A percentile compares a stretch with the other conserved stretches of the same genome.
These are phyloP conservation scores for Sebastes itinus DNA, from an alignment of 2,797 vertebrate genomes.

Conservation along the genomic window DNA sequence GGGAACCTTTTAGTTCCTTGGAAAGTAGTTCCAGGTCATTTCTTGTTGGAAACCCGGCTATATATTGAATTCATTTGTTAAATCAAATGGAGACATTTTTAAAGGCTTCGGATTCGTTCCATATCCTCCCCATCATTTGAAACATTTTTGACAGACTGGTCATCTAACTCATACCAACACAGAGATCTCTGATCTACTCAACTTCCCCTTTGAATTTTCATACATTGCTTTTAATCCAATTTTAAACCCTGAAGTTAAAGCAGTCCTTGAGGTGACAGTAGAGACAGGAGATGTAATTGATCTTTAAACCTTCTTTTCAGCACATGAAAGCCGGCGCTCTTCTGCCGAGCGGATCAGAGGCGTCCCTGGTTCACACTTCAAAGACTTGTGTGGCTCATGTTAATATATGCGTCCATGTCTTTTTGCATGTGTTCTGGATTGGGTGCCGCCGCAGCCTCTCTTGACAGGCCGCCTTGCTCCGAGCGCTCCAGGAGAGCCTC, in stretches of 20 bases:
- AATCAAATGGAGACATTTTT: not conserved
- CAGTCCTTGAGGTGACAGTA: slow-evolving; percentile 30
- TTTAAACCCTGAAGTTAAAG: slow-evolving; percentile 37
- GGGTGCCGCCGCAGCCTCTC: not conserved
- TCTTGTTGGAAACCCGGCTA: no score
- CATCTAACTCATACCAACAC: not conserved
- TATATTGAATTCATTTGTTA: not conserved
- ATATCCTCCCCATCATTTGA: not conserved
- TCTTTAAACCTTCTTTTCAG: slow-evolving; percentile 55
- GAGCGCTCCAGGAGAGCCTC: not conserved
- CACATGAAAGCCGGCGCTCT: slow-evolving; percentile 53
- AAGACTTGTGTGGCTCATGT: slow-evolving; percentile 42
- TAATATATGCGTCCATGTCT: slow-evolving; percentile 52
- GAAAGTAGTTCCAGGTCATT: not conserved
- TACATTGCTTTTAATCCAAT: slow-evolving; percentile 20
- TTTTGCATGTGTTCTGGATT: slow-evolving; percentile 24
- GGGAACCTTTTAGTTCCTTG: no score
- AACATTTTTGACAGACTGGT: slow-evolving; percentile 9
- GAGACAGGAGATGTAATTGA: slow-evolving; percentile 26
- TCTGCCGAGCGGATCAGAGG: slow-evolving; percentile 42
- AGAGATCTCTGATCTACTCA: slow-evolving; percentile 7
- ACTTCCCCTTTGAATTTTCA: slow-evolving; percentile 1
- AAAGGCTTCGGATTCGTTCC: not conserved
- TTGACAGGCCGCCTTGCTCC: slow-evolving; percentile 11
- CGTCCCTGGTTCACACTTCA: slow-evolving; percentile 47